Evolutionary conservation across 2,888 invertebrate genomes (phyloP).

Genomic region (Margaritifera margaritifera): DNA sequence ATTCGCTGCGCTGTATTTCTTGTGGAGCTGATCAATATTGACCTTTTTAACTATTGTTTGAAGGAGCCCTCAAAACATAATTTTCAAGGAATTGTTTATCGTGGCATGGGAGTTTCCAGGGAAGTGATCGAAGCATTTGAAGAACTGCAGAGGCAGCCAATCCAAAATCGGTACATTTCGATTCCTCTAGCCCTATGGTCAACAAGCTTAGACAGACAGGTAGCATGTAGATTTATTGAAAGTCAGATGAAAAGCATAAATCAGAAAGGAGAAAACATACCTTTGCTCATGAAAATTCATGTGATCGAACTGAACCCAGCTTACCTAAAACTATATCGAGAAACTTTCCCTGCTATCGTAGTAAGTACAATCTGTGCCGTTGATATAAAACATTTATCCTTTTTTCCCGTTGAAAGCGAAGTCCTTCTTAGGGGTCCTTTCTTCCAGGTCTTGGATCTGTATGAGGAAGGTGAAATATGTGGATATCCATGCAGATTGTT

Average conservation of each 20-base stretch:
- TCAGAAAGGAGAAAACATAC: conserved; percentile 7
- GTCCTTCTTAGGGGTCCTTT: conserved; percentile 45
- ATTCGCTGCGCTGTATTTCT: conserved; percentile 41
- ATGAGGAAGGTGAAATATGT: conserved; percentile 13
- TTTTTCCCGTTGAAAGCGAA: conserved; percentile 32
- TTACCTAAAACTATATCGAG: conserved; percentile 31
- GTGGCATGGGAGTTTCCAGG: conserved; percentile 28
- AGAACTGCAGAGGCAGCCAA: conserved; percentile 26
- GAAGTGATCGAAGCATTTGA: conserved; percentile 26
- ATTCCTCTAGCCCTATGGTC: conserved; percentile 42
- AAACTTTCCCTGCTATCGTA: conserved; percentile 31
- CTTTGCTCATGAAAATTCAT: conserved; percentile 35
- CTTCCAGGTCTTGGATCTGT: conserved; percentile 33
- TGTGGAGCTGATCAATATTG: conserved; percentile 47
- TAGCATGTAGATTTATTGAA: conserved; percentile 30
- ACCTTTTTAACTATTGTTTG: conserved; percentile 43
- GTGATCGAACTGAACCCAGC: conserved; percentile 42
- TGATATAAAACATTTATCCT: conserved; percentile 38
- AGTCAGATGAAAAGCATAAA: conserved; percentile 13
- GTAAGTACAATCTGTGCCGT: conserved; percentile 46
- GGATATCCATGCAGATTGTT: conserved; percentile 29
- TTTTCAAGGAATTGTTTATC: conserved; percentile 37
- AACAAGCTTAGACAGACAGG: conserved; percentile 20
- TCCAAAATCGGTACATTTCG: conserved; percentile 33
- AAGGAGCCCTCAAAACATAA: conserved; percentile 26